Evolutionary conservation across 2,113 vertebrate species (phyloP), one percentile per base, ranked within the genome.

Genomic region (Uria aalge): DNA sequence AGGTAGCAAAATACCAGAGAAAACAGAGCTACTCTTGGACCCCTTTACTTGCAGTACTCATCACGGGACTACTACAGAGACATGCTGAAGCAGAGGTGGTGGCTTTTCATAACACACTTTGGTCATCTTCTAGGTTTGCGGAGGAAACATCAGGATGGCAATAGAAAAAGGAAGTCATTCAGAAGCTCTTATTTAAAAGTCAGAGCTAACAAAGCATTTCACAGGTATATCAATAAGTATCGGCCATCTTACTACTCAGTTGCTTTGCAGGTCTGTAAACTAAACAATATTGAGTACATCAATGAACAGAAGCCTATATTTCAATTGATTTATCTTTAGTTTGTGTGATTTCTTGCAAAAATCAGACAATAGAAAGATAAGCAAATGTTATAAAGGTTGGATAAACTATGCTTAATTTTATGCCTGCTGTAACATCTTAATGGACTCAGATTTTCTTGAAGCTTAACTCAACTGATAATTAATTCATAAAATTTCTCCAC

Each of bases 331-430:
- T 77, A 20, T 16, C 36, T 85, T 48, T 6, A 59, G 52, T 92
- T 75, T 40, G 17, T 34, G 9, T 82, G 15, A 67, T 82, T 79
- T 82, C 24, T 85, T 78, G 36, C 23, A 79, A 95, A 95, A 77
- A 43, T 21, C 12, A 75, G n/a, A 30, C 3, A 53, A 55, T 16
- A 57, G 23, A 76, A 76, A 90, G 9, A 6, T 22, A 67, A 64
- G 11, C 79, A 32, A 20, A 29, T 18, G 3, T 50, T 63, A 43
- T 3, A 56, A 85, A n/a, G 5, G 79, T 41, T 53, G 52, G 32
- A 79, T 85, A 57, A 79, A 52, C 22, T 74, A 23, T n/a, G 26
- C 26, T 55, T 55, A 76, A 76, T 48, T 68, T 75, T 57, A 34
- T 85, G 74, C 36, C 32, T 63, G 19, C 14, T 23, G 15, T 81